Base-by-base conservation (phyloP, 2,797 vertebrate species). In the Hoplostethus mediterraneus region DNA sequence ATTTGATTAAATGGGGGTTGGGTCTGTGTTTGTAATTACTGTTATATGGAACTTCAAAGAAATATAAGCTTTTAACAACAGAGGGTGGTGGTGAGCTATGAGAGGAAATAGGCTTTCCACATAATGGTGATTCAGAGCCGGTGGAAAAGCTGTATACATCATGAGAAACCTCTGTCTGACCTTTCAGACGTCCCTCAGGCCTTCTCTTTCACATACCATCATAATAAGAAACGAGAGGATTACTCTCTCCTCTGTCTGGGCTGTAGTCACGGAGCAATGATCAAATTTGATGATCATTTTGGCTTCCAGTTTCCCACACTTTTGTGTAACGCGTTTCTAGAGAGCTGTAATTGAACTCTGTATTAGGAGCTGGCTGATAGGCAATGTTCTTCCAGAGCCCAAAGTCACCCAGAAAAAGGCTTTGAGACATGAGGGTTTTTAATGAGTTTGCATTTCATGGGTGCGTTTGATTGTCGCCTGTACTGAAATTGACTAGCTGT, bases 61-160 rank as follows among this genome's bases (percentile, higher is more conserved):
- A 58, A 30, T 36, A 40, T 14, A n/a, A n/a, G 3, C n/a, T 57
- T 9, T 64, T 6, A 75, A 45, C 87, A 78, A n/a, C 72, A 89
- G 85, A 79, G 70, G 76, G 85, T 58, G 80, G 71, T 55, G 12
- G n/a, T 75, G 73, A 87, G 67, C 82, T 74, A 7, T 62, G 40
- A 40, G 61, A 56, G 28, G 1, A 5, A 4, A 30, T 11, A 5
- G 33, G 7, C 30, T 14, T 8, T 6, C 45, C 12, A 8, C 47
- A 33, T 44, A 44, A 62, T 55, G 0, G 4, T 31, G 21, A 5
- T 60, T 64, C 5, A 17, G 17, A 62, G 11, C 31, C 14, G 42
- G 25, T n/a, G 11, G 10, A 0, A 31, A 21, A 60, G 12, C 2
- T 36, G 13, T 38, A 58, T 63, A 44, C 16, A 30, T 16, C 16